Base-by-base conservation (phyloP, 2,113 vertebrate species). In the Pygoscelis adeliae region DNA sequence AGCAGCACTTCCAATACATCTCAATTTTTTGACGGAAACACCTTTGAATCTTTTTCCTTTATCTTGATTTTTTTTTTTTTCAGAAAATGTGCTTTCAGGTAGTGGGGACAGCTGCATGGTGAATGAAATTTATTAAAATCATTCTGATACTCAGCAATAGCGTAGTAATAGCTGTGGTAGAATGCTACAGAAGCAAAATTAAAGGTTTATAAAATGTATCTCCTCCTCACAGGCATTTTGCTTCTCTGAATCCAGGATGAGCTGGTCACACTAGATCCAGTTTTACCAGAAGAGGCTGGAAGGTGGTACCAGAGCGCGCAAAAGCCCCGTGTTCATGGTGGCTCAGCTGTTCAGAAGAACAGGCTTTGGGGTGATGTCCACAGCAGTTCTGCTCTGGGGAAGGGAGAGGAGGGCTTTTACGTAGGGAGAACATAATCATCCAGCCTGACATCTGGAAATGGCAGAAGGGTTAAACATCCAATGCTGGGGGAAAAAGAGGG, bases 241-340 rank as follows among this genome's bases (percentile, higher is more conserved):
- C 50, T 97, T 96, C 93, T 96, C 58, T 72, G 89, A 91, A 94
- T 97, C 70, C 62, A 87, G 66, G 80, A 63, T 90, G 34, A 96
- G 42, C 74, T 84, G 93, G 83, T 49, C n/a, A 69, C 36, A n/a
- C 11, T 10, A 82, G 27, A 50, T 52, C 46, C 12, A 47, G 9
- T 78, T 89, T 63, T 74, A 65, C 13, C 23, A 82, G 55, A 83
- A 27, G 20, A 66, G 23, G 10, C 10, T 89, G 63, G 32, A 89
- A 81, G 44, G 25, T 78, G n/a, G 22, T 58, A 81, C n/a, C 34
- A 86, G 38, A 65, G 14, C 0, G 1, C 11, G 11, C 32, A 73
- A 89, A 47, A 61, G 1, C 9, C 32, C 34, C 5, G 5, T 21
- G 10, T 44, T 83, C 1, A 0, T 10, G 3, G 14, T 91, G 59